phyloP scores from a whole-genome alignment of 2,113 vertebrate species.

The Rhinopomastus cyanomelas region DNA sequence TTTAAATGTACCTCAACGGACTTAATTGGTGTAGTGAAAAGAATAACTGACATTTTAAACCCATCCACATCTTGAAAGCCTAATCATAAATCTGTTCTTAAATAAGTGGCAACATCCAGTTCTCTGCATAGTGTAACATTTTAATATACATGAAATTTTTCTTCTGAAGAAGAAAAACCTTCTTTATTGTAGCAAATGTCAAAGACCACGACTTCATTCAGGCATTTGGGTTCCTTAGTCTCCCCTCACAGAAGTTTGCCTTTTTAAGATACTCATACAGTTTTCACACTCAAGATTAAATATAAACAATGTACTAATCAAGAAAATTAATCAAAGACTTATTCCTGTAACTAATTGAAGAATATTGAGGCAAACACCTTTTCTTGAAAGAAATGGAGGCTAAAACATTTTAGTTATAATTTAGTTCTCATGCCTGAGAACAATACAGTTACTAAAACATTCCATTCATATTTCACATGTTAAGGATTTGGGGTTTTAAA shows the following conservation, averaged over 20 bases:
- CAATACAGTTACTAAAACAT: background rate
- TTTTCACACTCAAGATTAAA: background rate
- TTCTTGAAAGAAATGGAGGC: background rate
- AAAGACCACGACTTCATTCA: background rate
- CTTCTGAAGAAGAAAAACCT: background rate
- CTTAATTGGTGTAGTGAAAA: background rate
- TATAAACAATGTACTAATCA: background rate
- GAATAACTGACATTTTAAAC: background rate
- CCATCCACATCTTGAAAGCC: background rate
- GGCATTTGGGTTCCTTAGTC: background rate
- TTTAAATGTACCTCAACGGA: background rate
- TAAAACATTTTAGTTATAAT: background rate
- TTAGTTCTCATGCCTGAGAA: background rate
- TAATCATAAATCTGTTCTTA: background rate
- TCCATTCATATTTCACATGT: background rate
- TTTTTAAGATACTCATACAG: background rate
- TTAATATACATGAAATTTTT: background rate
- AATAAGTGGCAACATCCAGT: background rate
- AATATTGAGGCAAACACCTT: background rate
- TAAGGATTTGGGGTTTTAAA: background rate
- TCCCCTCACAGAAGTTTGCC: background rate
- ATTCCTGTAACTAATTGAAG: background rate
- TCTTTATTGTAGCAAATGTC: background rate
- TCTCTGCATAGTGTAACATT: background rate
- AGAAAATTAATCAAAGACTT: constrained; percentile 1